phyloP scores from a whole-genome alignment of 2,113 vertebrate genomes.

The Meles meles region DNA sequence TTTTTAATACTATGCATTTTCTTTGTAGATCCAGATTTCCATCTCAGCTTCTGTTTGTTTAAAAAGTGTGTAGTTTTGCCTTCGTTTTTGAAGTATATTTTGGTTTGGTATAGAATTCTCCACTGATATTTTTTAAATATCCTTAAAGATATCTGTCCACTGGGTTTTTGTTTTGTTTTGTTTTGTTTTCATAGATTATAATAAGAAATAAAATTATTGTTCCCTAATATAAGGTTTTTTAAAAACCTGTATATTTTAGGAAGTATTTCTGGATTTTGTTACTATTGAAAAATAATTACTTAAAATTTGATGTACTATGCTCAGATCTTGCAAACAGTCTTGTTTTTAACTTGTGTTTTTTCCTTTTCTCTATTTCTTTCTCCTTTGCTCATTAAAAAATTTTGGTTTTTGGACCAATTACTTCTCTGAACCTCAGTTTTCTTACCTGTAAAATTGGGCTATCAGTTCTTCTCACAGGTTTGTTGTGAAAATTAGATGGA shows the following conservation, averaged over 20 bases:
- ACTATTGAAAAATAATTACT: background rate
- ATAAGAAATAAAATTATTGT: background rate
- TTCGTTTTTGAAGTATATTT: constrained; percentile 9
- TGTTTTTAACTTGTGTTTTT: background rate
- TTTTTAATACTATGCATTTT: background rate
- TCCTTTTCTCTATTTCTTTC: background rate
- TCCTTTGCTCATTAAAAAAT: background rate
- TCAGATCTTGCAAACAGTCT: background rate
- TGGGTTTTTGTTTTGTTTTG: background rate
- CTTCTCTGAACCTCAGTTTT: background rate
- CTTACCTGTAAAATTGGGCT: background rate
- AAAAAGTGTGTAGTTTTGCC: background rate
- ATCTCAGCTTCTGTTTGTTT: background rate
- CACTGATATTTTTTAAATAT: background rate
- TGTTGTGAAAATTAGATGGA: constrained; percentile 2
- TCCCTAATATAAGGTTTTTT: background rate
- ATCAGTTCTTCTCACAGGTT: background rate
- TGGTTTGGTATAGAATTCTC: background rate
- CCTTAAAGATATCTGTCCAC: background rate
- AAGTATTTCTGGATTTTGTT: constrained; percentile 25
- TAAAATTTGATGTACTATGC: background rate
- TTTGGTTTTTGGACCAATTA: background rate
- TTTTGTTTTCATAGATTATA: background rate
- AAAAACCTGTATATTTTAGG: background rate
- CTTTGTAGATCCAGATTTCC: background rate